Evolutionary conservation across 2,888 invertebrate species (phyloP), one percentile per base, ranked within the genome.

Genomic region (Apeira syringaria): DNA sequence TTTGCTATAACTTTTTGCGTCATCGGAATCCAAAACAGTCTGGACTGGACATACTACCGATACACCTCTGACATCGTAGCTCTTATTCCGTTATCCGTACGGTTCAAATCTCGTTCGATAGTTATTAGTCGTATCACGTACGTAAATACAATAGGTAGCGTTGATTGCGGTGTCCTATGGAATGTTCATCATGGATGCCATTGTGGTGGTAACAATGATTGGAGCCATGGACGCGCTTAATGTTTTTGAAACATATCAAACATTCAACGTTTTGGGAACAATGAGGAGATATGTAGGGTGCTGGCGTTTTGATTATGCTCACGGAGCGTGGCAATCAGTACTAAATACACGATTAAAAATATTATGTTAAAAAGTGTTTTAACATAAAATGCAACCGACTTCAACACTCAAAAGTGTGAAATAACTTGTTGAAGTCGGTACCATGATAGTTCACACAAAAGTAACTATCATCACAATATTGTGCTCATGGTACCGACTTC

Each of bases 81-180:
- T 25, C 30, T 25, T 44, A 34, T 44, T 44, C 2, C 31, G 10
- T 17, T 5, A 1, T n/a, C 1, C 1, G 2, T 36, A 43, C 15
- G 31, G 36, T 32, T 13, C 18, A 22, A 8, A 17, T 27, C n/a
- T 8, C 34, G 17, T 10, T 8, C 27, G 5, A 2, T 9, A 10
- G 30, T 44, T 29, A 22, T 20, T 22, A 50, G 48, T 48, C 50
- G 6, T 17, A 35, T 45, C 53, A 50, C 55, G 53, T 47, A 30
- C 26, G 20, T 33, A 37, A 36, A 30, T 47, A 56, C 55, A 53
- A 55, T 52, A 24, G 4, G 8, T 24, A 43, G 41, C 31, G 40
- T 38, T 52, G 49, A 50, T 49, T 45, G 42, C 46, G 38, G 46
- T 35, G 41, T 50, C 43, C 32, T 34, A 33, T 45, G 51, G 54